These are phyloP conservation scores for Lamprotornis superbus DNA, from an alignment of 2,113 vertebrate genomes.

Conservation along the genomic window DNA sequence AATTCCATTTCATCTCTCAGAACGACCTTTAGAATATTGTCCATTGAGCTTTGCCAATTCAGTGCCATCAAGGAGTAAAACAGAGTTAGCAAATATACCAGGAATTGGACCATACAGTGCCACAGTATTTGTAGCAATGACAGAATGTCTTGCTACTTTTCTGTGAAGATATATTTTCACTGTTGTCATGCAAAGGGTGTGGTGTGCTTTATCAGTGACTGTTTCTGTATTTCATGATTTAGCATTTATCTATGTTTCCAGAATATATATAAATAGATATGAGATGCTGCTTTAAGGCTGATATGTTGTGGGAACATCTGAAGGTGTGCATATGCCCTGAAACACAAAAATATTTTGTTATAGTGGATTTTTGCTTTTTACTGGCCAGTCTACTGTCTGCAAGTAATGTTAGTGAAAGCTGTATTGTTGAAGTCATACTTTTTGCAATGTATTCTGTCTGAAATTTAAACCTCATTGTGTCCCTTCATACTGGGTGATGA, in stretches of 20 bases:
- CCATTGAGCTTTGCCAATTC: background rate
- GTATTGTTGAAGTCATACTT: background rate
- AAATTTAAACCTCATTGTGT: background rate
- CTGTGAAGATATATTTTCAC: background rate
- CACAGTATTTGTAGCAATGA: background rate
- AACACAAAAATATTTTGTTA: background rate
- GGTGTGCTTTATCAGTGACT: background rate
- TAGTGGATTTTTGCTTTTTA: background rate
- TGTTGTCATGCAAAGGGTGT: background rate
- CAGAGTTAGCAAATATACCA: background rate
- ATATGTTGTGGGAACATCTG: rapidly evolving
- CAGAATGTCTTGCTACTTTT: background rate
- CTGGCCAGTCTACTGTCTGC: background rate
- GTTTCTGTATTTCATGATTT: background rate
- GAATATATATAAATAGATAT: background rate
- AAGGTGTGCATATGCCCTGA: background rate
- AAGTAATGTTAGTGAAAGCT: background rate
- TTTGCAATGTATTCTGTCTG: background rate
- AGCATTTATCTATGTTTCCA: background rate
- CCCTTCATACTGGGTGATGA: background rate
- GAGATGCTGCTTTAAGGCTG: background rate
- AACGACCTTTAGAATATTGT: background rate
- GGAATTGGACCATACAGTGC: background rate
- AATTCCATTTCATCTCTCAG: background rate
- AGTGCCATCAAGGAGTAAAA: background rate